Evolutionary conservation across 2,797 vertebrate genomes (phyloP).

Genomic region (Xenopus petersii): DNA sequence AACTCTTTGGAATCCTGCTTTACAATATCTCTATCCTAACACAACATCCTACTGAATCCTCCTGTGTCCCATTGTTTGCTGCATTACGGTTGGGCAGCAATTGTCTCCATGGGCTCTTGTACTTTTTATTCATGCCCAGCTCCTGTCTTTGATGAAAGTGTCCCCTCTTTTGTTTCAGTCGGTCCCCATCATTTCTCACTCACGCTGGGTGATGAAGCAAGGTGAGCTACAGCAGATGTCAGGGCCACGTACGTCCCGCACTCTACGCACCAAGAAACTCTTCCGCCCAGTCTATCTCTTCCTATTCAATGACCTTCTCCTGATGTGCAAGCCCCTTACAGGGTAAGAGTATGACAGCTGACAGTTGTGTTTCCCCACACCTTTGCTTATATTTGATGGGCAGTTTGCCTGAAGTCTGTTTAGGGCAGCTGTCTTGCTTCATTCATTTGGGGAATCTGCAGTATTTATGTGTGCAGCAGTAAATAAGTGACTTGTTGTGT

Average conservation of each 20-base stretch:
- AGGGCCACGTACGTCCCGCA: conserved; percentile 86
- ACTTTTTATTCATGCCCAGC: neutral
- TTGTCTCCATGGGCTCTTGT: no score
- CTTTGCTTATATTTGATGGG: no score
- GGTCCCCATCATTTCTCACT: conserved; percentile 95
- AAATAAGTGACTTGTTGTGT: neutral
- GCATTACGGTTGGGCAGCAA: no score
- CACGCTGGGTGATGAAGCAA: conserved; percentile 93
- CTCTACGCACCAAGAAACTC: conserved; percentile 86
- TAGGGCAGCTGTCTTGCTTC: no score
- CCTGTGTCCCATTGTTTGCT: no score
- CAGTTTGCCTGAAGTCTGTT: no score
- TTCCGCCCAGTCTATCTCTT: conserved; percentile 88
- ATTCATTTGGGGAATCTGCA: no score
- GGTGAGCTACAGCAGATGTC: conserved; percentile 91
- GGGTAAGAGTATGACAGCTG: conserved; percentile 66
- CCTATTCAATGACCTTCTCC: conserved; percentile 92
- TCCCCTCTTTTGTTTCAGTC: conserved; percentile 66
- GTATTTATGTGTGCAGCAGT: neutral
- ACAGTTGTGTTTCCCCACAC: neutral
- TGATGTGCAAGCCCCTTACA: conserved; percentile 85
- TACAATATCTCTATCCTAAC: no score
- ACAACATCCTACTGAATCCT: no score
- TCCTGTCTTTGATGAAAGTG: neutral
- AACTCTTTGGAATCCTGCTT: no score